A percentile compares a stretch with the other conserved stretches of the same genome.
Evolutionary conservation across 2,888 invertebrate species (phyloP).

Genomic region (Tipula confusa): DNA sequence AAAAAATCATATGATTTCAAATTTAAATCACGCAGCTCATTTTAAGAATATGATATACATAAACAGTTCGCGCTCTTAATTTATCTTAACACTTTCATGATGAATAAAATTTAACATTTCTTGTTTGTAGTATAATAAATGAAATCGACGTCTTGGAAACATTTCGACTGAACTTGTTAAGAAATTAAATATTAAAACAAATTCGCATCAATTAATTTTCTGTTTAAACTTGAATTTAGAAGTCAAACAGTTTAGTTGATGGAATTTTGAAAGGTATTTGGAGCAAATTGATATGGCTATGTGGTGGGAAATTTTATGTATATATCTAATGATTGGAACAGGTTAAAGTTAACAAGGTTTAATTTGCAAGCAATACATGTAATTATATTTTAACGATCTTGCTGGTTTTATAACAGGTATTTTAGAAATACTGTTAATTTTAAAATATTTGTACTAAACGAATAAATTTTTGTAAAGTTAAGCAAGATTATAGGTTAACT

Average conservation of each 20-base stretch:
- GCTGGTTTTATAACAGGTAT: not conserved
- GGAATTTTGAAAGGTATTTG: conserved; percentile 9
- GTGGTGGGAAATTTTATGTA: not conserved
- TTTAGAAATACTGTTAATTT: too few relatives aligned
- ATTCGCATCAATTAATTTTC: not conserved
- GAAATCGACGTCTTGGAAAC: not conserved
- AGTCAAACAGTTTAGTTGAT: not conserved
- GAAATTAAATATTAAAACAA: not conserved
- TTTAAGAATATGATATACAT: not conserved
- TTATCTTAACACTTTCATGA: not conserved
- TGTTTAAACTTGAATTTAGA: conserved; percentile 13
- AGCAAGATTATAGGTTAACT: too few relatives aligned
- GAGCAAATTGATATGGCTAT: not conserved
- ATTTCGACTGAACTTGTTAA: not conserved
- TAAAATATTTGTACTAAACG: too few relatives aligned
- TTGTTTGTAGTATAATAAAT: not conserved
- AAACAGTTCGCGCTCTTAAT: not conserved
- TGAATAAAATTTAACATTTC: not conserved
- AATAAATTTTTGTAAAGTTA: too few relatives aligned
- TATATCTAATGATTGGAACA: not conserved
- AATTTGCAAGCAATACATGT: not conserved
- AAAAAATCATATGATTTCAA: not conserved
- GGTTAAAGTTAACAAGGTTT: conserved; percentile 25
- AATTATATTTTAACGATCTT: not conserved
- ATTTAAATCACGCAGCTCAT: not conserved